phyloP scores from a whole-genome alignment of 1,140 invertebrate species.

The Drosophila trapezifrons region DNA sequence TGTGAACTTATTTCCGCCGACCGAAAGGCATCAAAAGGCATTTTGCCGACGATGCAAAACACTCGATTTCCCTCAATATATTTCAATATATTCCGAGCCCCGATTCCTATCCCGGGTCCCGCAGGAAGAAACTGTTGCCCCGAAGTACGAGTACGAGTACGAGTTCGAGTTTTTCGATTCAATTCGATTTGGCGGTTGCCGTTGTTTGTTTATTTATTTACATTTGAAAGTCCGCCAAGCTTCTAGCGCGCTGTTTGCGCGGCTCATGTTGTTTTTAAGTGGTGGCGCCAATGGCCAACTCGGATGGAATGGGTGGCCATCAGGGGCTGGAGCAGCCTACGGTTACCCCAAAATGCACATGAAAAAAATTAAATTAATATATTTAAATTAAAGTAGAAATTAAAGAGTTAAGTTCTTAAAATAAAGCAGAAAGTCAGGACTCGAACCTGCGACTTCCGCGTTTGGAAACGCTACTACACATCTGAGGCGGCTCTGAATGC shows the following conservation, averaged over 20 bases:
- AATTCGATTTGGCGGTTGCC: slow-evolving; percentile 32
- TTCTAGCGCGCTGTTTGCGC: slow-evolving; percentile 48
- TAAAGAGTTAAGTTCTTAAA: too few species aligned
- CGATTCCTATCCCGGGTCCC: slow-evolving; percentile 6
- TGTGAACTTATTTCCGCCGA: slow-evolving; percentile 65
- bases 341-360: not conserved
- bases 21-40: slow-evolving; percentile 48
- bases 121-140: slow-evolving; percentile 54
- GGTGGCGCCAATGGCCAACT: slow-evolving; percentile 75
- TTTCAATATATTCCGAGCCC: not conserved
- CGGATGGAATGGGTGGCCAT: slow-evolving; percentile 16
- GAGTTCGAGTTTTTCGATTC: slow-evolving; percentile 46
- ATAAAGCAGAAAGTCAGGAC: too few species aligned
- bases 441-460: too few species aligned
- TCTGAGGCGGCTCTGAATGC: too few species aligned
- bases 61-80: slow-evolving; percentile 11
- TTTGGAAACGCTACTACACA: too few species aligned
- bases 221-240: slow-evolving; percentile 75
- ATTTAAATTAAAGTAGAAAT: not conserved
- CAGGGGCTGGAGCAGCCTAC: slow-evolving; percentile 1
- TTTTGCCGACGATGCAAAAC: slow-evolving; percentile 66
- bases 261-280: slow-evolving; percentile 77
- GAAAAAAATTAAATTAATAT: not conserved
- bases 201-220: slow-evolving; percentile 77
- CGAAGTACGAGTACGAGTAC: slow-evolving; percentile 1